These are phyloP conservation scores for Oplegnathus fasciatus DNA, from an alignment of 2,113 vertebrate genomes.

Conservation along the genomic window DNA sequence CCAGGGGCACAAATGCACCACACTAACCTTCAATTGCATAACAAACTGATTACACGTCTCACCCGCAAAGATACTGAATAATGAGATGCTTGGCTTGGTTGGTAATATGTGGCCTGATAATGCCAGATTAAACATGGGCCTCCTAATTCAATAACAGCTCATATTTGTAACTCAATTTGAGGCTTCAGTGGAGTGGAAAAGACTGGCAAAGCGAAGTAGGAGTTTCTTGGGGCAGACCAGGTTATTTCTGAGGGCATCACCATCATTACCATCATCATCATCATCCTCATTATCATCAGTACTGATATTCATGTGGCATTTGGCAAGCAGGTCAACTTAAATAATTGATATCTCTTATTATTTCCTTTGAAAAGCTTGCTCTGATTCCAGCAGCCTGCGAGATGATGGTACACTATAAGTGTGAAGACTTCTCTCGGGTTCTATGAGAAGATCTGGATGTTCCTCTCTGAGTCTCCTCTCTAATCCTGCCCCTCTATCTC, in stretches of 20 bases:
- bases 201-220: background rate
- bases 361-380: slow-evolving; percentile 20
- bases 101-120: background rate
- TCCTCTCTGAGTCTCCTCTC: slow-evolving; percentile 3
- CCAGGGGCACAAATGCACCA: background rate
- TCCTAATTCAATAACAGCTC: slow-evolving; percentile 49
- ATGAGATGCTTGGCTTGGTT: slow-evolving; percentile 10
- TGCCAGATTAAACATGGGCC: slow-evolving; percentile 37
- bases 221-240: background rate
- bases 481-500: slow-evolving; percentile 4
- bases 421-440: background rate
- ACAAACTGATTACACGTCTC: slow-evolving; percentile 35
- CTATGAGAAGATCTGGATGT: background rate
- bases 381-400: background rate
- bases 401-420: background rate
- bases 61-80: slow-evolving; percentile 3
- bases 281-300: background rate
- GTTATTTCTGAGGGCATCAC: background rate
- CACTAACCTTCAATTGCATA: background rate
- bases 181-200: slow-evolving; percentile 23
- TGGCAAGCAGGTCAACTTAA: slow-evolving; percentile 12
- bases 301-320: slow-evolving; percentile 9
- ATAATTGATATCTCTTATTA: background rate
- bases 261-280: background rate
- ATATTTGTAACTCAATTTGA: slow-evolving; percentile 53